Evolutionary conservation across 2,113 vertebrate species (phyloP).

Genomic region (Empidonax traillii): DNA sequence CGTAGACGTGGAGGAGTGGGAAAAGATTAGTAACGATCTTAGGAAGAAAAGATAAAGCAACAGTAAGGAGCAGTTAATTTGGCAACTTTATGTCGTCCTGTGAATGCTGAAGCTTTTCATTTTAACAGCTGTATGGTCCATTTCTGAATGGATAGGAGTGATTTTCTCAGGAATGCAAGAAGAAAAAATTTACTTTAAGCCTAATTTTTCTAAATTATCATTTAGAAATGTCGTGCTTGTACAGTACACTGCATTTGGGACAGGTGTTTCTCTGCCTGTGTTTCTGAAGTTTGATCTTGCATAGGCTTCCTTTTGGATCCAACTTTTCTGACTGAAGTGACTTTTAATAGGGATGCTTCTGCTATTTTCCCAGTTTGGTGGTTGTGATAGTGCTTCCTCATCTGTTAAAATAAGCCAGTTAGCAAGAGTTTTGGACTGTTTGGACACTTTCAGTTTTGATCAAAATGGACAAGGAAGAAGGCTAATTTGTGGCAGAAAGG

Average conservation of each 20-base stretch:
- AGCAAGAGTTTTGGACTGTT: not conserved
- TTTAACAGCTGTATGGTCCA: not conserved
- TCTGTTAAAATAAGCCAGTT: not conserved
- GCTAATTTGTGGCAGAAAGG: not conserved
- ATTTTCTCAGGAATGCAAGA: not conserved
- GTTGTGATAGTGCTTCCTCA: not conserved
- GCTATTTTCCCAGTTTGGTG: accelerated
- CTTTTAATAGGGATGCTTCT: not conserved
- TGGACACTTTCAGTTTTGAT: not conserved
- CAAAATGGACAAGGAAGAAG: not conserved
- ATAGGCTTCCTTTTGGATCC: not conserved
- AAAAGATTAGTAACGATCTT: accelerated
- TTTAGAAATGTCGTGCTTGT: not conserved
- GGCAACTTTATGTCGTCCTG: not conserved
- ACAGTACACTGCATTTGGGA: not conserved
- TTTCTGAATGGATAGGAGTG: not conserved
- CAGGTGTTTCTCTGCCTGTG: not conserved
- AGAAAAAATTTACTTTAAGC: not conserved
- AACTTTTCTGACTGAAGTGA: not conserved
- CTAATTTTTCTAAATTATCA: not conserved
- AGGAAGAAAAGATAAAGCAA: not conserved
- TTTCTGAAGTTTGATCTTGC: not conserved
- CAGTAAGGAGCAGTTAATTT: not conserved
- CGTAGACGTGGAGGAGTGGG: not conserved
- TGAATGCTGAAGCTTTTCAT: not conserved